Evolutionary conservation across 2,797 vertebrate genomes (phyloP).

Genomic region (Allobates femoralis): DNA sequence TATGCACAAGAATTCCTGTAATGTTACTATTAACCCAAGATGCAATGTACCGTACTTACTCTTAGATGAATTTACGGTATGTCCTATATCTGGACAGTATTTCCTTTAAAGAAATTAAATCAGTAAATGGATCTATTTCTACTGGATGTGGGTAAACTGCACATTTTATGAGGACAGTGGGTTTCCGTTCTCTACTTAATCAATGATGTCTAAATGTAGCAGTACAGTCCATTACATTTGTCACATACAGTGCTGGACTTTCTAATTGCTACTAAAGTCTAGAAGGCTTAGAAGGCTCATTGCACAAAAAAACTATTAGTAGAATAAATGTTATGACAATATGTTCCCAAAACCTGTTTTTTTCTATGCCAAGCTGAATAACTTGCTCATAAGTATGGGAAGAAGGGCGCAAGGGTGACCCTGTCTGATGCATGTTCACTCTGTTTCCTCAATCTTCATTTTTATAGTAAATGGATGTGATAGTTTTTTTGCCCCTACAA

Average conservation of each 20-base stretch:
- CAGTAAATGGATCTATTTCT: slow-evolving; percentile 37
- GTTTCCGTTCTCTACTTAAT: slow-evolving; percentile 45
- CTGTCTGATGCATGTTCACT: neutral
- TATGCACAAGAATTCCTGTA: neutral
- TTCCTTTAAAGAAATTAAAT: neutral
- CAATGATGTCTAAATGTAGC: slow-evolving; percentile 59
- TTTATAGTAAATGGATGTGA: neutral
- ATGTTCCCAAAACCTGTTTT: slow-evolving; percentile 28
- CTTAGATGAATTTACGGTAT: neutral
- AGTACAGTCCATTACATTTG: slow-evolving; percentile 60
- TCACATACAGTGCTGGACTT: slow-evolving; percentile 56
- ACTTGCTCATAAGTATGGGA: slow-evolving; percentile 2
- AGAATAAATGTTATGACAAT: slow-evolving; percentile 61
- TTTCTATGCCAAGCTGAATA: slow-evolving; percentile 34
- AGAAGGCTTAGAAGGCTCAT: slow-evolving; percentile 62
- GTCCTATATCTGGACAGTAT: neutral
- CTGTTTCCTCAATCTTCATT: neutral
- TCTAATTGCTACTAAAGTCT: slow-evolving; percentile 62
- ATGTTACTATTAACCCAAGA: neutral
- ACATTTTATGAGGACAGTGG: slow-evolving; percentile 49
- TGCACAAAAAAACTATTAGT: slow-evolving; percentile 63
- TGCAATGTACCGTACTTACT: neutral
- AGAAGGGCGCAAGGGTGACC: slow-evolving; percentile 4
- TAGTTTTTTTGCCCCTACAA: neutral
- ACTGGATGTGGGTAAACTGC: slow-evolving; percentile 32